Percentiles rank a stretch among this genome's conserved stretches.
Conservation (phyloP, 2,888 invertebrate genomes). For the Nasonovia ribisnigri region DNA sequence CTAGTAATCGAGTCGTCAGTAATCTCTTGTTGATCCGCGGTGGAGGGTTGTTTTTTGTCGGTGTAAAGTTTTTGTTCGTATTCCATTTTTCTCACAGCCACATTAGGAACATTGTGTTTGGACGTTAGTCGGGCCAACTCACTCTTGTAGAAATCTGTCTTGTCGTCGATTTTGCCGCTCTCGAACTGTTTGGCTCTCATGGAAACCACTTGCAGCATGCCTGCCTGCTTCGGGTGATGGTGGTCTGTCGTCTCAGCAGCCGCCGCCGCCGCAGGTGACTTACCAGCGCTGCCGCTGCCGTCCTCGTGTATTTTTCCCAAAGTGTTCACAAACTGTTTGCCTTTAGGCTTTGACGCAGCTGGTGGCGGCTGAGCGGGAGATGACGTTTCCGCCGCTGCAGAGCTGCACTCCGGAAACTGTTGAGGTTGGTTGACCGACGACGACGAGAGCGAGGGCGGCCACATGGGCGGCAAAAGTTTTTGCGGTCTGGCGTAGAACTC, state of each 20-base stretch:
- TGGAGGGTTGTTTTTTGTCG: slow-evolving; percentile 51
- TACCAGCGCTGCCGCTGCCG: slow-evolving; percentile 27
- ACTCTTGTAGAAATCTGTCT: slow-evolving; percentile 76
- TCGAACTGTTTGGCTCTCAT: slow-evolving; percentile 83
- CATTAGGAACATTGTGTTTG: slow-evolving; percentile 80
- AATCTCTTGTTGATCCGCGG: slow-evolving; percentile 16
- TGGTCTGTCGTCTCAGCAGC: slow-evolving; percentile 54
- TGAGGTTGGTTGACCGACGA: not conserved
- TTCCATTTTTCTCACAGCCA: slow-evolving; percentile 80
- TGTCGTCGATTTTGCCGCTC: slow-evolving; percentile 75
- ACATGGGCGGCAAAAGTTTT: slow-evolving; percentile 81
- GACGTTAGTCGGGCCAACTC: slow-evolving; percentile 78
- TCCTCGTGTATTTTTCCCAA: slow-evolving; percentile 78
- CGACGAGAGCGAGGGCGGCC: slow-evolving; percentile 72
- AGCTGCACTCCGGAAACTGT: not conserved
- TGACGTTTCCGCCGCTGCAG: slow-evolving; percentile 51
- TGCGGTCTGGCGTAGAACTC: slow-evolving; percentile 86
- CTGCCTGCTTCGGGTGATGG: slow-evolving; percentile 32
- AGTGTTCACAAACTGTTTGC: slow-evolving; percentile 74
- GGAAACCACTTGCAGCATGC: slow-evolving; percentile 79
- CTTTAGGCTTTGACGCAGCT: slow-evolving; percentile 69
- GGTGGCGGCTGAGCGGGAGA: slow-evolving; percentile 75
- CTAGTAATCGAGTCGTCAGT: slow-evolving; percentile 35
- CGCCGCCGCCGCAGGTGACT: not conserved
- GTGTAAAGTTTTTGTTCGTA: slow-evolving; percentile 75